Evolutionary conservation across 2,888 invertebrate species (phyloP), one percentile per base, ranked within the genome.

Genomic region (Yponomeuta sedellus): DNA sequence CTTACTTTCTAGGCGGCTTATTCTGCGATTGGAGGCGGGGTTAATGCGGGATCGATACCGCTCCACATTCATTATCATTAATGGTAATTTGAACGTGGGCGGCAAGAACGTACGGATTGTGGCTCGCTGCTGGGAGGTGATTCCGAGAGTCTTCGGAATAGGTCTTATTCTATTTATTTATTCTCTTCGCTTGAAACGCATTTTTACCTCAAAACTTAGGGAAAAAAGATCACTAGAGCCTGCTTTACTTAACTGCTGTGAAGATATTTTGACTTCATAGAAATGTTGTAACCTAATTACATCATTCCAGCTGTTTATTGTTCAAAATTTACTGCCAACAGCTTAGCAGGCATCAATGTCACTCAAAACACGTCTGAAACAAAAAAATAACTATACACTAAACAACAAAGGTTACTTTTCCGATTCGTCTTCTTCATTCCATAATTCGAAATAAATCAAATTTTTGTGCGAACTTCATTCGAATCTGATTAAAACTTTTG

Each of bases 31-130:
- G 44, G 16, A 52, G 16, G 44, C 44, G 44, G 69, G 73, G 71
- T 72, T 75, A 77, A 75, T 75, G 70, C 68, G 70, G 72, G 75
- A 77, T 78, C 79, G 74, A 78, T 80, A 79, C 73, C 68, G 67
- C 67, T 70, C 73, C 75, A 74, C 78, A 77, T 82, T 81, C 76
- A 81, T 83, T 80, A 82, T 72, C 80, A 75, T 81, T 79, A 80
- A 79, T 77, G 78, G 77, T 81, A 79, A 81, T 80, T 79, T 75
- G 69, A 72, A 66, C 67, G 67, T 22, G 59, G 59, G 22, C 44
- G 22, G 39, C 62, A n/a, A 39, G 62, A 34, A 62, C 62, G 62
- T 19, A 52, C 25, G 25, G 59, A 22, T 10, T 59, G 34, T 28
- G 62, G 11, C 59, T 12, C 8, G 59, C 22, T 22, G 22, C 25